Evolutionary conservation across 2,888 invertebrate genomes (phyloP), one percentile per base, ranked within the genome.

Genomic region (Chromoteleia sp.): DNA sequence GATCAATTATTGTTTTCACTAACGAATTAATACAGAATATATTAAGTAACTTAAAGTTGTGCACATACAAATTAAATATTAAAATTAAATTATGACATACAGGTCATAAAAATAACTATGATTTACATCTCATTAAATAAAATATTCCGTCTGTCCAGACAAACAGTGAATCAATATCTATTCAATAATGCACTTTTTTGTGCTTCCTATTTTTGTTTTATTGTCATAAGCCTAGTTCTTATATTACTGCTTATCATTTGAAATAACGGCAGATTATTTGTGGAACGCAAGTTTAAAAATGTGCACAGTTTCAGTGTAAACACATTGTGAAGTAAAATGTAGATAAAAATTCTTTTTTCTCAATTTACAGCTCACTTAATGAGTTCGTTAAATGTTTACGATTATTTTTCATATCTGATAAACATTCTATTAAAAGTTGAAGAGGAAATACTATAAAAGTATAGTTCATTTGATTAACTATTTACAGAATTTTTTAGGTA

Each of bases 41-140:
- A 29, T 29, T 29, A 29, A 29, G 29, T 43, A 6, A 19, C 15
- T 36, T 33, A 17, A 56, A 33, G 36, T 36, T 17, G n/a, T 10
- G 10, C 19, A 33, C 54, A 36, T 19, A 36, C 10, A 17, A 15
- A 50, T 3, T 25, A 25, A 25, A n/a, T n/a, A n/a, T n/a, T n/a
- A n/a, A 7, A 0, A 50, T 5, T 50, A 50, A 25, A 50, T 12
- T 25, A 25, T 12, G 5, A 25, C 12, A 50, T 21, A 25, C 48
- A 50, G 48, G 48, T 50, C 48, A 50, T 50, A 50, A 50, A 50
- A 50, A 50, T 50, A 50, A 25, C n/a, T 50, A 21, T 21, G 48
- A 50, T 25, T 50, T 45, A 19, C 45, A 45, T 45, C 45, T 8
- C 7, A 10, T 25, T 50, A 6, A 52, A 52, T 52, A 52, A 48